Evolutionary conservation across 2,797 vertebrate species (phyloP).

Genomic region (Notamacropus eugenii): DNA sequence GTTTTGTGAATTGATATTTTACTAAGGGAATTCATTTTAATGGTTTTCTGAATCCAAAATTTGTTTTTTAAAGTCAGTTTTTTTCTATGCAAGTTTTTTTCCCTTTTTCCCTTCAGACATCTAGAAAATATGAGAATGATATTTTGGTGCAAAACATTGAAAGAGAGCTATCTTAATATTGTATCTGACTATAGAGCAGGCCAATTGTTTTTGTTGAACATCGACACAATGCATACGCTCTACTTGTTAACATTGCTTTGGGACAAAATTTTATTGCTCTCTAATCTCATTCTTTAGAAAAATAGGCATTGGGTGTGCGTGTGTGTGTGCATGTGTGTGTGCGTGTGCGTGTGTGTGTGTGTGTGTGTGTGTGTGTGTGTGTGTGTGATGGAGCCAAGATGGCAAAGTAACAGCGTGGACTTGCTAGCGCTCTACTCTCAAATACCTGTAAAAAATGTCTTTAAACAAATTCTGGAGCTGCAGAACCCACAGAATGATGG

Average conservation of each 20-base stretch:
- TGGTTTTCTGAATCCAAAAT: background rate
- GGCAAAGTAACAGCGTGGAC: no score
- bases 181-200: background rate
- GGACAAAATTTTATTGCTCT: background rate
- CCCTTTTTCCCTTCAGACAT: background rate
- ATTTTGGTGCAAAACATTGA: background rate
- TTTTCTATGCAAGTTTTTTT: background rate
- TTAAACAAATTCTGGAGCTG: no score
- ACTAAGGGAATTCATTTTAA: background rate
- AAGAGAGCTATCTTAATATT: background rate
- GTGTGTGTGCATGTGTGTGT: no score
- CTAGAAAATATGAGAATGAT: background rate
- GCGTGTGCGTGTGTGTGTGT: no score
- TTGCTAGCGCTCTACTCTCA: no score
- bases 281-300: background rate
- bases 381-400: no score
- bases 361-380: no score
- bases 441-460: no score
- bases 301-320: background rate
- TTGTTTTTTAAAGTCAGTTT: background rate
- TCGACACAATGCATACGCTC: background rate
- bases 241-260: background rate
- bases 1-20: background rate
- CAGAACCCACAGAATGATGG: no score
- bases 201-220: background rate